These are phyloP conservation scores for Caranx melampygus DNA, from an alignment of 2,113 vertebrate genomes.

Conservation along the genomic window DNA sequence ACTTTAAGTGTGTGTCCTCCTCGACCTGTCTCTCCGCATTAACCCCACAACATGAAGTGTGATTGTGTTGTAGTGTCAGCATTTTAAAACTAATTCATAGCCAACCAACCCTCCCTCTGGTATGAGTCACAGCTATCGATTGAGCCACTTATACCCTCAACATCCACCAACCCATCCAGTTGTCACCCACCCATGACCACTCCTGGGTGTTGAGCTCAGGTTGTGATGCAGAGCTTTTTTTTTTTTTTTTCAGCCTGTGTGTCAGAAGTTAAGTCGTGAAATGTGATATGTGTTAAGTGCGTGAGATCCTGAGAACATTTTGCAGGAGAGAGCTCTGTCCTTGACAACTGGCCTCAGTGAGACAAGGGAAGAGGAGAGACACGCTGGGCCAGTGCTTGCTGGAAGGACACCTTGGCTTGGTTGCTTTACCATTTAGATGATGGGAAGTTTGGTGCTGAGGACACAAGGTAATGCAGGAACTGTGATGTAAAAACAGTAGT, in stretches of 20 bases:
- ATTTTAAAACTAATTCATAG: slow-evolving; percentile 2
- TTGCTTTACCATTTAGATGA: neutral
- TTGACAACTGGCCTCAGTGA: slow-evolving; percentile 23
- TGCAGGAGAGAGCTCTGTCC: slow-evolving; percentile 25
- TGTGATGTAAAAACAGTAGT: neutral
- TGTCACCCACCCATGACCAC: neutral
- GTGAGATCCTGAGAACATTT: slow-evolving; percentile 45
- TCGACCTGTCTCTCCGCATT: neutral
- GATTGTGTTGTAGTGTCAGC: neutral
- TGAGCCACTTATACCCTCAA: slow-evolving; percentile 17
- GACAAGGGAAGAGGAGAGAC: neutral
- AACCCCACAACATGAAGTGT: neutral
- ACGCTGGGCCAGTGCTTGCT: neutral
- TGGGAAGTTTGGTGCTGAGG: neutral
- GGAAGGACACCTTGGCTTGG: neutral
- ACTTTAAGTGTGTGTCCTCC: neutral
- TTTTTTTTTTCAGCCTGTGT: neutral
- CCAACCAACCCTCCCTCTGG: neutral
- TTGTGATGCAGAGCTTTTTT: neutral
- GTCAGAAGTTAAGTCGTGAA: slow-evolving; percentile 34
- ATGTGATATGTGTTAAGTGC: slow-evolving; percentile 37
- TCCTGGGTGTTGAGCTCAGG: neutral
- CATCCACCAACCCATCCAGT: slow-evolving; percentile 6
- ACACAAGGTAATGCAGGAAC: neutral
- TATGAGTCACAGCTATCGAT: slow-evolving; percentile 30